These are phyloP conservation scores for Chiridota heheva DNA, from an alignment of 35 echinoderm and acorn worm species.

Conservation along the genomic window DNA sequence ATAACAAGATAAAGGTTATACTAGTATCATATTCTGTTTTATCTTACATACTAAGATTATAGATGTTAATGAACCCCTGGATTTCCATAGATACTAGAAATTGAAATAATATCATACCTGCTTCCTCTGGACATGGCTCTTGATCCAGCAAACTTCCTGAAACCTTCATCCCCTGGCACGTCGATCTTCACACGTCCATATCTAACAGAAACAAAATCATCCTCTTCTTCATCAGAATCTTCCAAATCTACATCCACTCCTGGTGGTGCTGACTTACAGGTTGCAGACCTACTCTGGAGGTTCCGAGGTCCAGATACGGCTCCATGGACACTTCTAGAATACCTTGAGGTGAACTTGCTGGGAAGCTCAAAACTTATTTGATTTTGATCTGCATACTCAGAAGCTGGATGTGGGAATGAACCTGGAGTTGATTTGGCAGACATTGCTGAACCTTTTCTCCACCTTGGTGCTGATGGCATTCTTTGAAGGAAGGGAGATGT, in stretches of 20 bases:
- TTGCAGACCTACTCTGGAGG: constrained; percentile 9
- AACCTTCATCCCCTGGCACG: constrained; percentile 46
- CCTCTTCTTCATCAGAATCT: constrained; percentile 24
- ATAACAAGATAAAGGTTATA: no score
- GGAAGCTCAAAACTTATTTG: no score
- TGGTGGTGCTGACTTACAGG: constrained; percentile 42
- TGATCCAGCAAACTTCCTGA: constrained; percentile 6
- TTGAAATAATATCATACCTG: no score
- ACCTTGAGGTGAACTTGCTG: no score
- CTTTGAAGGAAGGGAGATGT: constrained; percentile 49
- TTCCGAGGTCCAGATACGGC: constrained; percentile 38
- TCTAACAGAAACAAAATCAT: not conserved
- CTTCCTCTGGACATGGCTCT: constrained; percentile 50
- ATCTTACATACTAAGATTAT: no score
- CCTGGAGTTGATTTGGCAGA: constrained; percentile 83
- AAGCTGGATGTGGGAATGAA: constrained; percentile 10
- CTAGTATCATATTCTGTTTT: no score
- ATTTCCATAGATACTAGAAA: no score
- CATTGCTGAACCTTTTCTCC: constrained; percentile 46
- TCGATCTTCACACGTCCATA: constrained; percentile 60
- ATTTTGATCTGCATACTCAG: not conserved
- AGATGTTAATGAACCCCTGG: no score
- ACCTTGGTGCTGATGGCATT: constrained; percentile 33
- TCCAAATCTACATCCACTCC: not conserved
- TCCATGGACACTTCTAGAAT: not conserved